Evolutionary conservation across 64 coral and sea anemone species (phyloP), one percentile per base, ranked within the genome.

Genomic region (Cladopsammia gracilis): DNA sequence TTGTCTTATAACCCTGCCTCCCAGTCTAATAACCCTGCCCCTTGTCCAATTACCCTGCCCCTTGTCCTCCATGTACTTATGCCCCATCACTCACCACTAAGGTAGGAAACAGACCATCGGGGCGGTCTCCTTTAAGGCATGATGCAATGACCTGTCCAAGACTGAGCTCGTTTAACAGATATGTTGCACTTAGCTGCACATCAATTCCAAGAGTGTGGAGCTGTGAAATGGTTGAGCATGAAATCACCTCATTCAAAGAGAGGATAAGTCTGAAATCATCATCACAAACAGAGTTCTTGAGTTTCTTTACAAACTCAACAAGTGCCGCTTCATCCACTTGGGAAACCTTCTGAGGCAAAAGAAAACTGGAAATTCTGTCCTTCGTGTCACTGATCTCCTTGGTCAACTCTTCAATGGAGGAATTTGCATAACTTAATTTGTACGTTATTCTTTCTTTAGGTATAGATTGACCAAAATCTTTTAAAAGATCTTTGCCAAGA

Each of bases 61-160:
- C 0, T 34, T 34, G 34, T 34, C 34, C 34, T 34, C 34, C 34
- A 34, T 34, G 34, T 34, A 34, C 34, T 34, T 34, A 34, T 34
- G 34, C 2, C 34, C 34, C 34, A 34, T 34, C 34, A 56, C 79
- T 92, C 75, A 92, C 90, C 90, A 92, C 90, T 72, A 92, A 13
- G 74, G 90, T 92, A 74, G 70, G 90, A 42, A 74, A 75, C 24
- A 92, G 53, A 26, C 90, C 90, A 86, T 92, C 90, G 34, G 48
- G 44, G 46, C 90, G 90, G 73, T 92, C 90, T 75, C 90, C 85
- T 73, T 56, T 92, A 1, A 70, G 53, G 48, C 90, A 92, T 20
- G 79, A 64, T 61, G 62, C 69, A 50, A 92, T 92, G 22, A 92
- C 52, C 48, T 92, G 52, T 15, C 90, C 90, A 75, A 92, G 68